phyloP scores from a whole-genome alignment of 2,888 invertebrate species.

The Drosophila mettleri region DNA sequence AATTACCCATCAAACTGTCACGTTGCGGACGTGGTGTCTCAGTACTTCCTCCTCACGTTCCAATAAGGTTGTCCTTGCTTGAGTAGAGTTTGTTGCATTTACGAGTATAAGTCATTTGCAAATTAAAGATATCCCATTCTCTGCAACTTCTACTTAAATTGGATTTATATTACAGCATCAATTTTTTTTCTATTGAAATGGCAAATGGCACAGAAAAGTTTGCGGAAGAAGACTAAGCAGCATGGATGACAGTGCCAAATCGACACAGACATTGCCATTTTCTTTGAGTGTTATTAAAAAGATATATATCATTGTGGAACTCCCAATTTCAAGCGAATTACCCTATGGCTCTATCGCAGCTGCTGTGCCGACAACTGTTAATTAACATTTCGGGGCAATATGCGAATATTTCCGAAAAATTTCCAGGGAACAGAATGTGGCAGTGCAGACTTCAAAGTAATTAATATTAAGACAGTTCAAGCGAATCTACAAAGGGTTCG shows the following conservation, averaged over 20 bases:
- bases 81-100: slow-evolving; percentile 1
- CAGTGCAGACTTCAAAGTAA: slow-evolving; percentile 56
- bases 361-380: slow-evolving; percentile 48
- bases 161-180: neutral
- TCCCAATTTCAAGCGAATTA: slow-evolving; percentile 13
- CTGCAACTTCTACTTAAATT: neutral
- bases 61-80: neutral
- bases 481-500: neutral
- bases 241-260: slow-evolving; percentile 14
- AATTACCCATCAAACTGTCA: slow-evolving; percentile 53
- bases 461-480: slow-evolving; percentile 48
- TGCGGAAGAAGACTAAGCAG: neutral
- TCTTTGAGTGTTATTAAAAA: slow-evolving; percentile 37
- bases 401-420: slow-evolving; percentile 41
- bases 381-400: slow-evolving; percentile 62
- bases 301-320: slow-evolving; percentile 33
- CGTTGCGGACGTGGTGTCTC: slow-evolving; percentile 11
- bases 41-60: slow-evolving; percentile 1
- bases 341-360: slow-evolving; percentile 2
- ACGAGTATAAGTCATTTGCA: neutral
- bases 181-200: neutral
- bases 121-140: neutral
- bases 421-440: slow-evolving; percentile 23
- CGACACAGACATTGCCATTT: neutral
- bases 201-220: neutral